A percentile compares a stretch with the other conserved stretches of the same genome.
Evolutionary conservation across 92 coral and sea anemone species (phyloP).

Genomic region (Epizoanthus stellaris): DNA sequence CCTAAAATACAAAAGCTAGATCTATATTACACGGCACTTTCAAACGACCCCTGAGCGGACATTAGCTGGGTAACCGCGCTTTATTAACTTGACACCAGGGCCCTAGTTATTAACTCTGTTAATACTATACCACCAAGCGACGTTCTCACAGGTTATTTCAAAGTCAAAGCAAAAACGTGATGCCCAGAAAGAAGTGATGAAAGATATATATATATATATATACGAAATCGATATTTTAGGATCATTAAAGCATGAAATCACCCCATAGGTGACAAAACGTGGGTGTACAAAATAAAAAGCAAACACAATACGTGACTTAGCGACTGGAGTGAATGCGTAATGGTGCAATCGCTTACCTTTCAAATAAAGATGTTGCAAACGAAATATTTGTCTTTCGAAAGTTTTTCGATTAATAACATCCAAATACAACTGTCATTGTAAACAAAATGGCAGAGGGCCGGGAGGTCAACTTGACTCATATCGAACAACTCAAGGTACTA

Average conservation of each 20-base stretch:
- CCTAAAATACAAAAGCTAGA: too few species aligned
- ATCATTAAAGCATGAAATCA: background rate
- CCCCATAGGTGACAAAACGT: constrained; percentile 12
- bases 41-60: too few species aligned
- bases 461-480: constrained; percentile 8
- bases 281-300: background rate
- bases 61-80: too few species aligned
- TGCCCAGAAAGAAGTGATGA: constrained; percentile 27
- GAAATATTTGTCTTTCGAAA: constrained; percentile 2
- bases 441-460: background rate
- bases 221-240: background rate
- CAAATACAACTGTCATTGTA: too few species aligned
- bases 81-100: too few species aligned
- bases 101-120: too few species aligned
- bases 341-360: constrained; percentile 10
- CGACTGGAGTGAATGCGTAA: constrained; percentile 2
- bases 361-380: background rate
- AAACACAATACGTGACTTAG: constrained; percentile 1
- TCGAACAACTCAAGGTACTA: constrained; percentile 9
- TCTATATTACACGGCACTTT: too few species aligned
- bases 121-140: too few species aligned
- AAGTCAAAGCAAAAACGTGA: constrained; percentile 14
- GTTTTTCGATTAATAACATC: background rate
- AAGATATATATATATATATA: constrained; percentile 17
- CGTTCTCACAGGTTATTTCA: background rate